A percentile compares a stretch with the other conserved stretches of the same genome.
Evolutionary conservation across 2,113 vertebrate species (phyloP).

Genomic region (Pseudopodoces humilis): DNA sequence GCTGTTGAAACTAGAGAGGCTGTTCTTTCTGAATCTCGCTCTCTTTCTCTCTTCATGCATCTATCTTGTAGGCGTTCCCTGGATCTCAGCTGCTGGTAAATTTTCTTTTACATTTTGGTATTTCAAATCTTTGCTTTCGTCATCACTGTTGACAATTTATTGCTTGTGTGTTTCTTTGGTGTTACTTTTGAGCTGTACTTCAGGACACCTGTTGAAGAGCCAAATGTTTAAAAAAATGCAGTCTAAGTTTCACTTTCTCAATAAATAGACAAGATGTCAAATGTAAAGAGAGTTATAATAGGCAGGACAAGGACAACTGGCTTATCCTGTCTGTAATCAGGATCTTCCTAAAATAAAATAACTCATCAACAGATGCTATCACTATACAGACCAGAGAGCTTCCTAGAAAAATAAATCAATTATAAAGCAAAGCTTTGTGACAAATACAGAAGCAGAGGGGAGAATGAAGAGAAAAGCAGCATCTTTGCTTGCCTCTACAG

Average conservation of each 20-base stretch:
- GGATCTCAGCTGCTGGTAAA: constrained; percentile 50
- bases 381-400: not conserved
- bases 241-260: not conserved
- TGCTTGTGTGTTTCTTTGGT: constrained; percentile 78
- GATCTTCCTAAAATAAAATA: not conserved
- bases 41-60: constrained; percentile 34
- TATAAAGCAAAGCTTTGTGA: not conserved
- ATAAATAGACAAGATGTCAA: not conserved
- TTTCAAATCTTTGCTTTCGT: constrained; percentile 46
- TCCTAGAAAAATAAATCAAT: not conserved
- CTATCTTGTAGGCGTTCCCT: constrained; percentile 56
- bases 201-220: constrained; percentile 52
- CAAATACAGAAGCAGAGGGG: not conserved
- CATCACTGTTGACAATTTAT: constrained; percentile 62
- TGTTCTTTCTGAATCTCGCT: constrained; percentile 32
- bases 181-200: constrained; percentile 48
- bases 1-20: constrained; percentile 67
- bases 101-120: constrained; percentile 29
- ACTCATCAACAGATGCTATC: not conserved
- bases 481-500: not conserved
- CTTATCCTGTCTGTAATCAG: not conserved
- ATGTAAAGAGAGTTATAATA: not conserved
- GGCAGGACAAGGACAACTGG: not conserved
- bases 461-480: not conserved
- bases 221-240: not conserved